Evolutionary conservation across 1,140 invertebrate species (phyloP), one percentile per base, ranked within the genome.

Genomic region (Brachionus asplanchnoidis): DNA sequence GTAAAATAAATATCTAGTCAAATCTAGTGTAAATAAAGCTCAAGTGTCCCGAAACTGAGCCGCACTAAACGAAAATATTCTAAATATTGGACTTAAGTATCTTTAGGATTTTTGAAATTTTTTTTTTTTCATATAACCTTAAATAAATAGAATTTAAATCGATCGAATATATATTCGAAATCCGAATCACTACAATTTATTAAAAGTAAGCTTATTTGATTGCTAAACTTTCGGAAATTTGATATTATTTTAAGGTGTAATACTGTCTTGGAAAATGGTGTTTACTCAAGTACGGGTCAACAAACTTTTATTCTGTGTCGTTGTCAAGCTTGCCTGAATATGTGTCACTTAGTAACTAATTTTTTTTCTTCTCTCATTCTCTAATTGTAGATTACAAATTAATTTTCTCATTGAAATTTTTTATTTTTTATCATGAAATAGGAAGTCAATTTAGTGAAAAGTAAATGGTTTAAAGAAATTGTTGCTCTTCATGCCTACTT

Each of bases 61-160:
- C 12, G 4, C 46, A 44, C 20, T 42, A 14, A 75, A 68, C 66
- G n/a, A 68, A 42, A 73, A 36, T 73, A 73, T 40, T 42, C 68
- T 42, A 17, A 73, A 73, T 73, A 73, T 73, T 2, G 73, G 73
- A 77, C 73, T 77, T 23, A 50, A 77, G 40, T 46, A 77, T 77
- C 73, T 50, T 53, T 77, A 26, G 14, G 46, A 77, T 77, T 77
- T 77, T 26, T 26, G 9, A 14, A 75, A 75, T 44, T n/a, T n/a
- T 9, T 23, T n/a, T 65, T 42, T 73, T 73, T 73, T 40, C 40
- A 26, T 26, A 77, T 77, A 77, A 77, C 42, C 73, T 77, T 77
- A 77, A 77, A 77, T 77, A 77, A 77, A 77, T 77, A 77, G 73
- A 50, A 50, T 77, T 77, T 77, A 23, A 77, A 77, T 77, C 44